A percentile compares a stretch with the other conserved stretches of the same genome.
Evolutionary conservation across 1,140 invertebrate species (phyloP).

Genomic region (Melanaphis sacchari): DNA sequence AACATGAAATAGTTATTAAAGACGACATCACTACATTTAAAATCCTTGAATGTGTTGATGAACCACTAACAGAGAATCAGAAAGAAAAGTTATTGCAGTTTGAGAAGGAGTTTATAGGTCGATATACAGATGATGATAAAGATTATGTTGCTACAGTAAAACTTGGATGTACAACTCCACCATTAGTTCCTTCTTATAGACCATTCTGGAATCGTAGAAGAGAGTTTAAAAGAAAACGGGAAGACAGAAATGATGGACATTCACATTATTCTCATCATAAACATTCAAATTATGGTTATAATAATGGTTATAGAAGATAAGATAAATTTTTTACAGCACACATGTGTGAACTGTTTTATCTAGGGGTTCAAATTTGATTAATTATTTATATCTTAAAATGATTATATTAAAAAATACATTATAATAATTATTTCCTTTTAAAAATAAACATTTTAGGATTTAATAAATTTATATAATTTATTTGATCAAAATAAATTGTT

Average conservation of each 20-base stretch:
- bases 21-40: constrained; percentile 50
- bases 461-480: background rate
- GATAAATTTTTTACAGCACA: background rate
- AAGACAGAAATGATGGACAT: background rate
- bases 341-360: background rate
- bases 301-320: constrained; percentile 30
- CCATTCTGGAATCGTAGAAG: constrained; percentile 59
- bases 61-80: constrained; percentile 63
- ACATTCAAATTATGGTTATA: background rate
- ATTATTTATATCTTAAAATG: background rate
- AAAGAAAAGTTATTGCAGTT: constrained; percentile 66
- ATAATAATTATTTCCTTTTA: background rate
- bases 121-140: constrained; percentile 67
- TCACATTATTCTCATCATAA: background rate
- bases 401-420: background rate
- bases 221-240: background rate
- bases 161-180: constrained; percentile 64
- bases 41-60: constrained; percentile 59
- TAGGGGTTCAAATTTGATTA: background rate
- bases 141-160: constrained; percentile 65
- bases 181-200: constrained; percentile 67
- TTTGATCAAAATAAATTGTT: background rate
- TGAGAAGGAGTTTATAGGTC: constrained; percentile 67
- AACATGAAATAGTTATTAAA: constrained; percentile 59
- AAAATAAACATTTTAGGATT: background rate